A percentile compares a stretch with the other conserved stretches of the same genome.
These are phyloP conservation scores for Meteorus cinctellus DNA, from an alignment of 2,888 invertebrate species.

Conservation along the genomic window DNA sequence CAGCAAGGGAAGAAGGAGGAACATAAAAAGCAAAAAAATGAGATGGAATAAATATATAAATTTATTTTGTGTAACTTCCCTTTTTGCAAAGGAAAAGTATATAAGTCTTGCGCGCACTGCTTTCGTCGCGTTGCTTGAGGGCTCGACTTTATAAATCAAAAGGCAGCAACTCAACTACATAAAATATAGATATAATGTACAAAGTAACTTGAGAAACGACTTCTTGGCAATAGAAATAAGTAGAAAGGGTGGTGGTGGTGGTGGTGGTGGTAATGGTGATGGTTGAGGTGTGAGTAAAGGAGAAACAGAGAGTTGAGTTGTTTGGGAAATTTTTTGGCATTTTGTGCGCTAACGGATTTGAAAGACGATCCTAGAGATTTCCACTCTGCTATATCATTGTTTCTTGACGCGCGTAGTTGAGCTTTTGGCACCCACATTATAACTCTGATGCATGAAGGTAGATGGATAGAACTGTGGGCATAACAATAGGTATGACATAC, in stretches of 20 bases:
- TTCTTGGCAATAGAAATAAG: constrained; percentile 12
- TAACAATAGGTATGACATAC: constrained; percentile 5
- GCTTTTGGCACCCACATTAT: constrained; percentile 57
- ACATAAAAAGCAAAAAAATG: neutral
- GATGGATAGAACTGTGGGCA: constrained; percentile 1
- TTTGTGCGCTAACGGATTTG: constrained; percentile 53
- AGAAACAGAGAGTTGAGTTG: constrained; percentile 45
- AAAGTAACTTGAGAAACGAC: constrained; percentile 20
- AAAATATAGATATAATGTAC: constrained; percentile 19
- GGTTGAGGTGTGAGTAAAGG: constrained; percentile 31
- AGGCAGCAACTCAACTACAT: constrained; percentile 40
- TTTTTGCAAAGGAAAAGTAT: constrained; percentile 2
- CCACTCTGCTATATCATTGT: constrained; percentile 51
- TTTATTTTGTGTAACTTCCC: constrained; percentile 2
- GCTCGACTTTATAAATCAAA: constrained; percentile 52
- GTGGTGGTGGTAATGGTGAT: neutral
- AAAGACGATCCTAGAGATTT: constrained; percentile 56
- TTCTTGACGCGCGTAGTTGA: constrained; percentile 58
- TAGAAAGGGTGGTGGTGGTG: neutral
- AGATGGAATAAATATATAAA: neutral
- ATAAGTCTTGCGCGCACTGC: neutral
- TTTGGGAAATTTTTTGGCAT: constrained; percentile 54
- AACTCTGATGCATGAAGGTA: constrained; percentile 43
- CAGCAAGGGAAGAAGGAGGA: no score
- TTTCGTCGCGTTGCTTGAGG: constrained; percentile 8